A percentile compares a stretch with the other conserved stretches of the same genome.
Conservation (phyloP, 1,140 invertebrate species). For the Trichoplusia ni region DNA sequence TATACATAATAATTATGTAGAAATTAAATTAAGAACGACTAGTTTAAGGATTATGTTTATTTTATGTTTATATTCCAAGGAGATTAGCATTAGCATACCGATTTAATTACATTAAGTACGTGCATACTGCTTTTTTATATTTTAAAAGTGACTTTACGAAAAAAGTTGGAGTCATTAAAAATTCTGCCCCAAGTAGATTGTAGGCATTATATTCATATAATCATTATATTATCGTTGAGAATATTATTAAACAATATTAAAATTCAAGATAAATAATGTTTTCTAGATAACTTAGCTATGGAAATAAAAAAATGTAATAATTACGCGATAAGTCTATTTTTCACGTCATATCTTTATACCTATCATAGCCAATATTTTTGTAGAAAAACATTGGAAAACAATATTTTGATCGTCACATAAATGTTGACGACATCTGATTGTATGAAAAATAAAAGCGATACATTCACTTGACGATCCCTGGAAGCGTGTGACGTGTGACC, state of each 20-base stretch:
- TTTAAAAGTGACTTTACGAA: background rate
- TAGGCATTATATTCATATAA: conserved; percentile 15
- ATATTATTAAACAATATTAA: conserved; percentile 56
- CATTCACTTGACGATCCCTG: no score
- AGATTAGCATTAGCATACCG: background rate
- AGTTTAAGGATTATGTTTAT: no score
- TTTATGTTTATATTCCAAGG: background rate
- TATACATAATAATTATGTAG: background rate
- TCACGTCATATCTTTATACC: conserved; percentile 31
- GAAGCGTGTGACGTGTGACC: no score
- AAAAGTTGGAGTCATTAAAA: background rate
- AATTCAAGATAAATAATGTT: conserved; percentile 68
- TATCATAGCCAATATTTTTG: background rate
- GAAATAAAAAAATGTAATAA: conserved; percentile 61
- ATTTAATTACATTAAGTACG: no score
- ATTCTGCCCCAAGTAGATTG: background rate
- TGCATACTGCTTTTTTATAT: no score
- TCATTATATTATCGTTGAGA: conserved; percentile 47
- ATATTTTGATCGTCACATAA: no score
- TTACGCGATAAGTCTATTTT: conserved; percentile 51
- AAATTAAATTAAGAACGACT: background rate
- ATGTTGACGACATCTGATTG: no score
- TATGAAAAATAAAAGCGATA: no score
- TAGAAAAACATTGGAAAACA: background rate
- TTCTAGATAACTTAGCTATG: conserved; percentile 63